Conservation (phyloP, 1,140 invertebrate genomes). For the Heterodera schachtii region DNA sequence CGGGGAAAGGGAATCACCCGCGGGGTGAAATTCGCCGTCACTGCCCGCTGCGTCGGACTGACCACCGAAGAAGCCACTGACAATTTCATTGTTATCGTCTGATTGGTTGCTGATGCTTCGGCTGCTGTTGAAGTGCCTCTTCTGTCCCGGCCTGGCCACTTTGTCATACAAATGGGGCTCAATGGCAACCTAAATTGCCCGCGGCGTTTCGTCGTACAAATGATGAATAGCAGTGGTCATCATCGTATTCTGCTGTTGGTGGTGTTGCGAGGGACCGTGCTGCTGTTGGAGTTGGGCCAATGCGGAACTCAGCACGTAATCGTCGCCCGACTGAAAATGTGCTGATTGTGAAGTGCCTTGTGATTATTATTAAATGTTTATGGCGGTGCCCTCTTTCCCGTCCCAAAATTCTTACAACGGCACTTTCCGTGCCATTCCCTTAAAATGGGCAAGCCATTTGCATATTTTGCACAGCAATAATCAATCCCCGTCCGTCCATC, state of each 20-base stretch:
- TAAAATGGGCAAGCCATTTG: no score
- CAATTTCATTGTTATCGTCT: not conserved
- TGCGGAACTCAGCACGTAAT: constrained; percentile 29
- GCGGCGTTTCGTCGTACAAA: constrained; percentile 45
- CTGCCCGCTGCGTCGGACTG: constrained; percentile 18
- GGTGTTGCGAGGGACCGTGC: no score
- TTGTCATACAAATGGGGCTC: constrained; percentile 42
- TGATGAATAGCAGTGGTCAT: not conserved
- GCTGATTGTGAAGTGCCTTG: no score
- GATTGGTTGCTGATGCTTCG: not conserved
- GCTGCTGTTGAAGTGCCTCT: not conserved
- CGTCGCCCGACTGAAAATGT: constrained; percentile 33
- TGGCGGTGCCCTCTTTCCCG: no score
- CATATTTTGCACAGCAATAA: no score
- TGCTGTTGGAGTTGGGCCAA: constrained; percentile 15
- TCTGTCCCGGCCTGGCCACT: constrained; percentile 26
- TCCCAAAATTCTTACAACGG: no score
- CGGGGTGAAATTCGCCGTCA: constrained; percentile 9
- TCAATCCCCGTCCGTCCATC: no score
- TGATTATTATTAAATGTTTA: no score
- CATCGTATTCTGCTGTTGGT: no score
- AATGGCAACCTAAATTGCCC: not conserved
- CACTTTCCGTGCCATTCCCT: no score
- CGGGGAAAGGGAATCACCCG: constrained; percentile 27
- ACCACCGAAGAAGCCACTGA: not conserved